Base-by-base conservation (phyloP, 2,888 invertebrate genomes). In the Neoaliturus tenellus region DNA sequence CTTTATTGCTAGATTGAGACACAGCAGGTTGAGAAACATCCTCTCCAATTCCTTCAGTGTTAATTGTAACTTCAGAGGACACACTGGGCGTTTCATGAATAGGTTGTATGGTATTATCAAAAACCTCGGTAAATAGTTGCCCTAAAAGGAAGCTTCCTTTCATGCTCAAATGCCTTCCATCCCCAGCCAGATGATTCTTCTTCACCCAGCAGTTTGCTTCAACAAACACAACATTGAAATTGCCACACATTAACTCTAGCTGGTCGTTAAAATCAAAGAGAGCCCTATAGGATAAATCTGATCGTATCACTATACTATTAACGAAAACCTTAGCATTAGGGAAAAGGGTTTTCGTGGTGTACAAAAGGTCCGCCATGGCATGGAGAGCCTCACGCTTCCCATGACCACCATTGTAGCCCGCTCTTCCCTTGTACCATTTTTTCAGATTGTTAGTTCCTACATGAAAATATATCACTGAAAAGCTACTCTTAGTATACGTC, bases 301-400 rank as follows among this genome's bases (percentile, higher is more conserved):
- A 35, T 5, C 71, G n/a, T 6, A 71, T 31, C 6, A 71, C n/a
- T 12, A 71, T 20, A 41, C 71, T 39, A 23, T 39, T 71, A 5
- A 71, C 33, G n/a, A 71, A 20, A 23, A 71, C 20, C 17, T 2
- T 71, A 20, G 39, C 1, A 20, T 71, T n/a, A 6, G 71, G 71
- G n/a, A 71, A 71, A 8, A 1, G 17, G 1, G 4, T 39, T 71
- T 20, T 71, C 4, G 71, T 17, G 1, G 71, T 71, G 28, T 4
- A 39, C 4, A 35, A n/a, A n/a, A 71, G 28, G 17, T 71, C 71
- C 8, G 71, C 71, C 35, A 39, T 35, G 39, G 17, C 23, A 25
- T 71, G 71, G 8, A 71, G 20, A n/a, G 71, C 71, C 39, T 71
- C 71, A 28, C 67, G 71, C 17, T 71, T 39, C 17, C 71, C 71